phyloP scores from a whole-genome alignment of 2,797 vertebrate species.

The Phataginus tricuspis region DNA sequence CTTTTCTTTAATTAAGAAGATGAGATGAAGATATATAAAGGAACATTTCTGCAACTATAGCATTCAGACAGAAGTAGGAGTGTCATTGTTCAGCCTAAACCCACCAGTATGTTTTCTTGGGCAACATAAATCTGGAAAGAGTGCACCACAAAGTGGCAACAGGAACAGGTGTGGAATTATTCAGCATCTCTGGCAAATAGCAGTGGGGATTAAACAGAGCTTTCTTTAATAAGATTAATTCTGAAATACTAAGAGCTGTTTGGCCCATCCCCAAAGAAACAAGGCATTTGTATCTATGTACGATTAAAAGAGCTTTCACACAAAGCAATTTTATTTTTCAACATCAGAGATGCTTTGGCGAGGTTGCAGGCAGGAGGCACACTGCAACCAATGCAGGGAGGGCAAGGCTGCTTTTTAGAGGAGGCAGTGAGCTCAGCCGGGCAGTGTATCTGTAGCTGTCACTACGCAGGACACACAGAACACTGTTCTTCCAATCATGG shows the following conservation, averaged over 20 bases:
- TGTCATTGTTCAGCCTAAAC: not conserved
- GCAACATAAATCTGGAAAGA: not conserved
- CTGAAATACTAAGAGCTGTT: slow-evolving; percentile 39
- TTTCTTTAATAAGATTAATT: slow-evolving; percentile 79
- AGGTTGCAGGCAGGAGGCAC: not conserved
- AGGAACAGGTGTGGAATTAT: slow-evolving; percentile 1
- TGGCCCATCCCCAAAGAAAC: slow-evolving; percentile 57
- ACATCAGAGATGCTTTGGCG: slow-evolving; percentile 43
- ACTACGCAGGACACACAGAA: not conserved
- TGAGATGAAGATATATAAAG: not conserved
- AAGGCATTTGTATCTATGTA: slow-evolving; percentile 67
- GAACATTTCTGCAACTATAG: not conserved
- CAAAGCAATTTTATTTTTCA: slow-evolving; percentile 63
- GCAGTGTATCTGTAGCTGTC: not conserved
- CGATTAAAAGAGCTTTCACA: slow-evolving; percentile 62
- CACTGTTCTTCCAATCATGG: not conserved
- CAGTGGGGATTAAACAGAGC: slow-evolving; percentile 44
- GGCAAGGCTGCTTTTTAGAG: not conserved
- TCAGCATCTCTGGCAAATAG: slow-evolving; percentile 21
- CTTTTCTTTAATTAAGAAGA: not conserved
- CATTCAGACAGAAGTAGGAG: not conserved
- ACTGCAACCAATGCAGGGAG: not conserved
- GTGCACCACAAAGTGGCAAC: fast-evolving
- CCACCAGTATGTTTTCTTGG: not conserved
- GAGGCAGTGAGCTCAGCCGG: not conserved